Conservation (phyloP, 2,888 invertebrate genomes). For the Chalcosyrphus nemorum region DNA sequence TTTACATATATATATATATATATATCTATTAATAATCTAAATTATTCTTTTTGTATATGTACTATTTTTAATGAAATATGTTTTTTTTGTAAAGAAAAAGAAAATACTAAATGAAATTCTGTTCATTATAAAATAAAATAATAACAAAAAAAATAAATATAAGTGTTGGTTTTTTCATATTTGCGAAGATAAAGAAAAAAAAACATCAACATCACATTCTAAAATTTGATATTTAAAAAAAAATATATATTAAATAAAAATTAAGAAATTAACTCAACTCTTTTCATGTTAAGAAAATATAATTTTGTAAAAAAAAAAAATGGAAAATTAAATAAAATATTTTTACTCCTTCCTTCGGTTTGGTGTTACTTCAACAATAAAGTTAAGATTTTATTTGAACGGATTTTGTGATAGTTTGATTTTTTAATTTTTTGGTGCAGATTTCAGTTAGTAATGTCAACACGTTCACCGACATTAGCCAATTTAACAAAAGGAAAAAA, state of each 20-base stretch:
- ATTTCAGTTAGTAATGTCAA: constrained; percentile 60
- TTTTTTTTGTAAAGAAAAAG: constrained; percentile 64
- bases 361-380: constrained; percentile 63
- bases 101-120: constrained; percentile 73
- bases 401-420: constrained; percentile 51
- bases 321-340: constrained; percentile 72
- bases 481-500: background rate
- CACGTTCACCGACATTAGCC: constrained; percentile 52
- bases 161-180: constrained; percentile 57
- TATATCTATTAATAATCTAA: background rate
- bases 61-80: constrained; percentile 19
- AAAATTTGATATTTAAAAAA: constrained; percentile 60
- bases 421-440: constrained; percentile 35
- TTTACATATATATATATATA: constrained; percentile 20
- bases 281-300: constrained; percentile 48
- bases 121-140: constrained; percentile 51
- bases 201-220: constrained; percentile 73
- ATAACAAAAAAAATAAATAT: constrained; percentile 52
- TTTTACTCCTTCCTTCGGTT: constrained; percentile 71
- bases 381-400: constrained; percentile 48
- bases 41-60: constrained; percentile 8
- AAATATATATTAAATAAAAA: constrained; percentile 51
- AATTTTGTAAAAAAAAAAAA: constrained; percentile 53
- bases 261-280: constrained; percentile 56
- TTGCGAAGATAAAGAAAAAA: constrained; percentile 66